Evolutionary conservation across 2,797 vertebrate species (phyloP).

Genomic region (Numenius phaeopus): DNA sequence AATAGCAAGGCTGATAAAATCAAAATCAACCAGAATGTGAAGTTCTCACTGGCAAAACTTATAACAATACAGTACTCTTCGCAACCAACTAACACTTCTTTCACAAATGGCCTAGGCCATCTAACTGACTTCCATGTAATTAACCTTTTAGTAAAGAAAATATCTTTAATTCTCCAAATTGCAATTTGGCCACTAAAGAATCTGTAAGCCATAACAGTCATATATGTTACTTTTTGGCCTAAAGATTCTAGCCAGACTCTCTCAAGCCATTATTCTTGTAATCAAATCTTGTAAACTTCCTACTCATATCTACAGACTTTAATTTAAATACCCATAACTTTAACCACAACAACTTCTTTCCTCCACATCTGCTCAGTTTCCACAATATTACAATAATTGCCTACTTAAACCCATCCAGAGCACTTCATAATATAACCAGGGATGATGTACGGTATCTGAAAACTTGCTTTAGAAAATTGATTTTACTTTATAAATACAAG

Average conservation of each 20-base stretch:
- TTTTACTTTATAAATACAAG: neutral
- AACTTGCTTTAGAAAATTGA: neutral
- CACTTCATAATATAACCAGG: neutral
- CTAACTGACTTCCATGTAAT: neutral
- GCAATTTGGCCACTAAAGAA: neutral
- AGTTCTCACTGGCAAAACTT: neutral
- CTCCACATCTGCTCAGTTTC: neutral
- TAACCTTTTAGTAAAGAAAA: neutral
- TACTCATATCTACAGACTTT: neutral
- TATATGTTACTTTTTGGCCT: neutral
- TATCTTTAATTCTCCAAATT: neutral
- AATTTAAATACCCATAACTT: neutral
- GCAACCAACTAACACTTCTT: neutral
- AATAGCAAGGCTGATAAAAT: neutral
- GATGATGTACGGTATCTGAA: neutral
- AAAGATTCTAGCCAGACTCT: neutral
- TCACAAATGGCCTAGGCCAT: neutral
- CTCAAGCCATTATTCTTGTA: neutral
- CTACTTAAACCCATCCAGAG: neutral
- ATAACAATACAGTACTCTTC: neutral
- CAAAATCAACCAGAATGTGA: neutral
- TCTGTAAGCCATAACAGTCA: neutral
- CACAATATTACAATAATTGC: neutral
- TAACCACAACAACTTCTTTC: neutral
- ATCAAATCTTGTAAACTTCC: neutral